Conservation (phyloP, 2,797 vertebrate genomes). For the Acanthornis magna region DNA sequence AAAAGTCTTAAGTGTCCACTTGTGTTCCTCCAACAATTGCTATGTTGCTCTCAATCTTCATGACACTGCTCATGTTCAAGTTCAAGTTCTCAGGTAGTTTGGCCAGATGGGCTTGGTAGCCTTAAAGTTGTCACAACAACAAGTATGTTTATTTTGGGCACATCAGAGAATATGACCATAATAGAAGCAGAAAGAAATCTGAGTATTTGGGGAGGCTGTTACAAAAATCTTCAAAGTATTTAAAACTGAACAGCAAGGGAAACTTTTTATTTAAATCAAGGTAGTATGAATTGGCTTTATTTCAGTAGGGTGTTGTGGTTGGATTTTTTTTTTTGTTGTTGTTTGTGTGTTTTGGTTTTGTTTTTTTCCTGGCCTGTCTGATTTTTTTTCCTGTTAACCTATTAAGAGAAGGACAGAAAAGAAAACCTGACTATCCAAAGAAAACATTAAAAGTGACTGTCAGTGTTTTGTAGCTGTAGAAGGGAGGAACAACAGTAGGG, state of each 20-base stretch:
- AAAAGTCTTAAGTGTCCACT: background rate
- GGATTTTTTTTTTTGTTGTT: background rate
- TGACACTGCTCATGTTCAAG: background rate
- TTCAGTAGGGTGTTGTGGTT: background rate
- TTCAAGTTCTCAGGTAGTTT: background rate
- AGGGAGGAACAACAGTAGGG: background rate
- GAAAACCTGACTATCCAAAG: background rate
- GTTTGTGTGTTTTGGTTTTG: background rate
- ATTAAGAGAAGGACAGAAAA: background rate
- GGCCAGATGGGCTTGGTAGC: background rate
- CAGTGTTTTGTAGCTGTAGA: background rate
- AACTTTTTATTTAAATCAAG: background rate
- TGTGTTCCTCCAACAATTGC: background rate
- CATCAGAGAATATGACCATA: background rate
- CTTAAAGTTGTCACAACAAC: background rate
- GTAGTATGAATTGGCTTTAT: background rate
- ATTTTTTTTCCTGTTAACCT: background rate
- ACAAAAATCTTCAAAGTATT: background rate
- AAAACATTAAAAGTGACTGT: background rate
- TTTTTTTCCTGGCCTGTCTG: background rate
- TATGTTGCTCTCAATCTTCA: background rate
- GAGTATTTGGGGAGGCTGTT: background rate
- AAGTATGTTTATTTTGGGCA: background rate
- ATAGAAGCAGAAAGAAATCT: background rate
- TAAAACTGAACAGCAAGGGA: background rate